phyloP scores from a whole-genome alignment of 92 coral and sea anemone species.

The Hydrozoanthus gracilis region DNA sequence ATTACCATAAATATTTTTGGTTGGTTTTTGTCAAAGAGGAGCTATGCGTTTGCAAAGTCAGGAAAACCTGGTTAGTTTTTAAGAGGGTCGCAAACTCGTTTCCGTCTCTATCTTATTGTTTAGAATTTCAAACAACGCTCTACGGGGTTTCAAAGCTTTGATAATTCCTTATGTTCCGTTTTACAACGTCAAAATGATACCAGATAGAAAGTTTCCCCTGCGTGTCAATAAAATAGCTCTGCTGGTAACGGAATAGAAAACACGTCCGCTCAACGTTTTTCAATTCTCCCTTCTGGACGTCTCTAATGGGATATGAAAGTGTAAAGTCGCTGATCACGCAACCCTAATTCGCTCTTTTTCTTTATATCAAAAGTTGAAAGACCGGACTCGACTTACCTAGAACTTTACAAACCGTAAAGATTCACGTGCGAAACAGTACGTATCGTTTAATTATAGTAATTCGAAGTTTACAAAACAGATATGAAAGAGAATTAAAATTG shows the following conservation, averaged over 20 bases:
- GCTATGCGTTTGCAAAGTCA: background rate
- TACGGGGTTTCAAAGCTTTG: too few relatives aligned
- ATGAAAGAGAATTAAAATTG: too few relatives aligned
- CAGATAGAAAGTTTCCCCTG: background rate
- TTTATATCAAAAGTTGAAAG: background rate
- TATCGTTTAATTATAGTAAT: too few relatives aligned
- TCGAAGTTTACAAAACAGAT: too few relatives aligned
- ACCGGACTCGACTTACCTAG: too few relatives aligned
- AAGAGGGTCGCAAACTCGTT: background rate
- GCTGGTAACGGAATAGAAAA: conserved; percentile 23
- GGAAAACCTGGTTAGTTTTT: background rate
- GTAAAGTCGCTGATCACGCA: conserved; percentile 35
- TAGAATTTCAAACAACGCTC: background rate
- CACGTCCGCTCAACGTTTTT: background rate
- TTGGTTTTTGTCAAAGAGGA: too few relatives aligned
- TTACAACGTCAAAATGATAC: background rate
- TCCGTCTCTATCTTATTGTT: background rate
- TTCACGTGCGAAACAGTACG: too few relatives aligned
- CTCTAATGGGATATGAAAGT: background rate
- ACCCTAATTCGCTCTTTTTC: background rate
- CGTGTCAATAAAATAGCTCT: background rate
- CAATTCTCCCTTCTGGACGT: conserved; percentile 1
- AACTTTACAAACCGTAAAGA: background rate
- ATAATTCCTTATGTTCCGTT: background rate
- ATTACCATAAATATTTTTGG: too few relatives aligned